Conservation (phyloP, 1,140 invertebrate genomes). For the Papilio dardanus region DNA sequence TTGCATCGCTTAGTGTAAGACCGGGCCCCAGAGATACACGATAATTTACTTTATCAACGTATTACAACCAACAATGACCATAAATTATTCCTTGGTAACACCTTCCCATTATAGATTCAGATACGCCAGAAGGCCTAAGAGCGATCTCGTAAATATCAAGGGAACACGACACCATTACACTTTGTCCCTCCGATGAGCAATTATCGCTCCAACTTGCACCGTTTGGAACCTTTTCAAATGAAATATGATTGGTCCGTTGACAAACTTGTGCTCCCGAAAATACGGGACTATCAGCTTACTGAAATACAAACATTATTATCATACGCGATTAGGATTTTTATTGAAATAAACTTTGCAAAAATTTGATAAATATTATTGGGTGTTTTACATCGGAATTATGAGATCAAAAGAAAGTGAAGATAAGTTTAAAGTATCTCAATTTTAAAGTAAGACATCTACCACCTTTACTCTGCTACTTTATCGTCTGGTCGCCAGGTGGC, state of each 20-base stretch:
- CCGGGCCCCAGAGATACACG: too few species aligned
- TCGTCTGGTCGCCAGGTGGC: slow-evolving; percentile 86
- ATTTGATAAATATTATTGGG: too few species aligned
- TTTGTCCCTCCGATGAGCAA: slow-evolving; percentile 49
- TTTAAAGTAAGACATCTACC: too few species aligned
- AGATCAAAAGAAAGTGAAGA: too few species aligned
- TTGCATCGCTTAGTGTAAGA: too few species aligned
- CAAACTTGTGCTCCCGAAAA: slow-evolving; percentile 10
- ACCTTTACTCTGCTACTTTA: not conserved
- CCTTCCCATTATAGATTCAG: not conserved
- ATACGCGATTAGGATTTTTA: too few species aligned
- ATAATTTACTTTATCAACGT: too few species aligned
- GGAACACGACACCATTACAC: slow-evolving; percentile 34
- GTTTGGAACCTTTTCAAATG: slow-evolving; percentile 46
- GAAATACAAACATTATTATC: too few species aligned
- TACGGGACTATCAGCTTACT: not conserved
- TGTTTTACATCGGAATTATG: too few species aligned
- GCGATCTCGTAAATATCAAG: slow-evolving; percentile 33
- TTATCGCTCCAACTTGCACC: slow-evolving; percentile 52
- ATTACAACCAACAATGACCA: too few species aligned
- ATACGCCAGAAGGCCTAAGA: not conserved
- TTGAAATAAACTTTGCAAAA: too few species aligned
- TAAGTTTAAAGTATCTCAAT: too few species aligned
- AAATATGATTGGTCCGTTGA: slow-evolving; percentile 43
- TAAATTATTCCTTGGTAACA: not conserved